These are phyloP conservation scores for Propsilocerus akamusi DNA, from an alignment of 1,140 invertebrate species.

Conservation along the genomic window DNA sequence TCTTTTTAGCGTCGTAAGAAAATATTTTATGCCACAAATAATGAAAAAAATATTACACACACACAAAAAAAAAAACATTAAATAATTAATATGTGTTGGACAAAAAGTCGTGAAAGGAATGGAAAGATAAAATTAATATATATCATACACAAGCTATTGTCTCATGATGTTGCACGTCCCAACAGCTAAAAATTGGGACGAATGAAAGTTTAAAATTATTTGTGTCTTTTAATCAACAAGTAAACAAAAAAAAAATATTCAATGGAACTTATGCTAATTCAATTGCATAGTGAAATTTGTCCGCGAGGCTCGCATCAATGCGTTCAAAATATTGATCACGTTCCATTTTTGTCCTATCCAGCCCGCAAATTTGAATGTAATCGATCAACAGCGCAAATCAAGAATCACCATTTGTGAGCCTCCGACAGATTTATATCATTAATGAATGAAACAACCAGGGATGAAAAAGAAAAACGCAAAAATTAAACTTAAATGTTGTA, in stretches of 20 bases:
- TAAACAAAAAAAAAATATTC: not conserved
- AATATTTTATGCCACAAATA: not conserved
- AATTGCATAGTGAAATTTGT: not conserved
- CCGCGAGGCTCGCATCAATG: too few species aligned
- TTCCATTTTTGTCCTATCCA: constrained; percentile 3
- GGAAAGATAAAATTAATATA: constrained; percentile 2
- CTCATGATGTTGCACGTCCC: not conserved
- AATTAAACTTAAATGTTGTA: not conserved
- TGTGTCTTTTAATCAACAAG: not conserved
- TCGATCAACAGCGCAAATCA: not conserved
- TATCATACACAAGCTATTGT: constrained; percentile 2
- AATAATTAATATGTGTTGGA: not conserved
- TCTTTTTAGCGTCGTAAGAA: not conserved
- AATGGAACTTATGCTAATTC: not conserved
- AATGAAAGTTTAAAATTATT: not conserved
- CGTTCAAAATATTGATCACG: not conserved
- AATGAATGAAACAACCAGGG: not conserved
- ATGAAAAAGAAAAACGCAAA: not conserved
- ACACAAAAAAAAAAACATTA: too few species aligned
- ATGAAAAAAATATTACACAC: too few species aligned
- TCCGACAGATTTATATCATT: not conserved
- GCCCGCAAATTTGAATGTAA: not conserved
- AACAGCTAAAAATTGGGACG: not conserved
- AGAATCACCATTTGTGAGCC: not conserved
- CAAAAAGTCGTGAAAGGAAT: not conserved